Base-by-base conservation (phyloP, 2,113 vertebrate genomes). In the Pseudopodoces humilis region DNA sequence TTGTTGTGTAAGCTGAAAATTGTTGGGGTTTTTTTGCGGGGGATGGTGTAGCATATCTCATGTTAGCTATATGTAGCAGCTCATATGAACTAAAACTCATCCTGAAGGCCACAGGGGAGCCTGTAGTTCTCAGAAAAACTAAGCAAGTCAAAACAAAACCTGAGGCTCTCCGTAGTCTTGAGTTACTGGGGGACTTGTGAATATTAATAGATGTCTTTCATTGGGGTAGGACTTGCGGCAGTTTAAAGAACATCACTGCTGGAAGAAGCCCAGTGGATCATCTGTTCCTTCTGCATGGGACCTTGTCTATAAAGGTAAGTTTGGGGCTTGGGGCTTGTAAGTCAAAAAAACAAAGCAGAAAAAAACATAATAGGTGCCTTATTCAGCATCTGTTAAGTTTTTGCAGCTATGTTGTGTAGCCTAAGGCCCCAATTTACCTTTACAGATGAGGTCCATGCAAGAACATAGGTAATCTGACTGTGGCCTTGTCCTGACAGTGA, bases 281-380 rank as follows among this genome's bases (percentile, higher is more conserved):
- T 83, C 95, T 95, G 84, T 96, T 91, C 85, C 92, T 95, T 94
- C 95, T 96, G 96, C 95, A 96, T 97, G 90, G 95, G 82, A 95
- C 95, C 95, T 97, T 97, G 95, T 97, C 96, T 97, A 95, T 95
- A 97, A 96, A 97, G 96, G 95, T 97, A 97, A 96, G 96, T 97
- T 96, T 97, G 95, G 85, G 95, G 67, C 93, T 96, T 96, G 94
- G 94, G 96, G 79, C 96, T 95, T 86, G 12, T 90, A 95, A 96
- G 22, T 96, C 1, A 83, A 85, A 90, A 81, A 95, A 93, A 88
- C 77, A 91, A 96, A 94, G 93, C 89, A 91, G 69, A 78, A 91
- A 95, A 97, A 97, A 97, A 95, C 95, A 88, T 97, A 96, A 97
- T 96, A 97, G 96, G 95, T 97, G 96, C 96, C 87, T 85, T 77